Base-by-base conservation (phyloP, 2,888 invertebrate species). In the Heteromurus nitidus region DNA sequence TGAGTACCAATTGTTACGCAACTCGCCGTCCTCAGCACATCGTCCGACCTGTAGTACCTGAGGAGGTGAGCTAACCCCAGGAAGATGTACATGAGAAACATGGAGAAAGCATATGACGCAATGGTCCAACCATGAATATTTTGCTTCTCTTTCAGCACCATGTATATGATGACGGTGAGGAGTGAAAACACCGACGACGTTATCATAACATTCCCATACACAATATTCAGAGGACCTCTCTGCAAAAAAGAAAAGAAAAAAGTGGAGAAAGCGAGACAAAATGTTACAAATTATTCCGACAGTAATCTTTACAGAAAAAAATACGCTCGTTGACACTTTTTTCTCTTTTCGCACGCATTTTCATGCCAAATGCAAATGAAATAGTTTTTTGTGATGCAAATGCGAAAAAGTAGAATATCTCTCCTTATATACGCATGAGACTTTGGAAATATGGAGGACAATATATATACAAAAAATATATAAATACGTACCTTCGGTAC, bases 71-170 rank as follows among this genome's bases (percentile, higher is more conserved):
- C 84, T 50, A 82, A 18, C 3, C 84, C 82, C 1, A 82, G 65
- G 30, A 82, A 82, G 20, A 82, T 76, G 73, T 84, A 84, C 82
- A 84, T 80, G 42, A 84, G 75, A 36, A 84, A 84, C 76, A 84
- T 73, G 31, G 80, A 82, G 7, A 68, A 42, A 2, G 82, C 76
- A 26, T 82, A 77, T 1, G 84, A 82, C 0, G 76, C 73, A 64
- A 84, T 76, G 0, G 80, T 73, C 82, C 80, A 80, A 0, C 82
- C 82, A 31, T 84, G 84, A 68, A 82, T 77, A 36, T 82, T 82
- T 64, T 73, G 79, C 65, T 84, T 84, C 28, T 84, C 82, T 24
- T 80, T 76, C 18, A 84, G 47, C 47, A 72, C 70, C 13, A 58
- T 60, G 58, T 82, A 84, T 5, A 82, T 80, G 16, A 80, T 9